Percentiles rank a stretch among this genome's conserved stretches.
These are phyloP conservation scores for Dendrocopos noguchii DNA, from an alignment of 2,113 vertebrate species.

Conservation along the genomic window DNA sequence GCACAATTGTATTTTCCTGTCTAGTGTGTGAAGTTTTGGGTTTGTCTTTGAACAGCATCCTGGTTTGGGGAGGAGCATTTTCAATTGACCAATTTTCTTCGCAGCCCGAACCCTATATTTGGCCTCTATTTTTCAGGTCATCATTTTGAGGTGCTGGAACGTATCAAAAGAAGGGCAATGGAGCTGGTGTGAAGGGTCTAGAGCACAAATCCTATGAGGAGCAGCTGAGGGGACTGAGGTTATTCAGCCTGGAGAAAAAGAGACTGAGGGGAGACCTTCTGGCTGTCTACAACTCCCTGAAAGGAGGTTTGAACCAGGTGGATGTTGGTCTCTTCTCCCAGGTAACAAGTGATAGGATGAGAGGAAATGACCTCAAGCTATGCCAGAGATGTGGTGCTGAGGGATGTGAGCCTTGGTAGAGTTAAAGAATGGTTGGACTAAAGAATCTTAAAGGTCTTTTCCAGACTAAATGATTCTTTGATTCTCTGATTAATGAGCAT, in stretches of 20 bases:
- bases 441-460: too few species aligned
- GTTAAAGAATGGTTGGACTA: too few species aligned
- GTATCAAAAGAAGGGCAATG: neutral
- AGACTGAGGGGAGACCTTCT: neutral
- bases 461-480: too few species aligned
- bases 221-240: neutral
- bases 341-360: too few species aligned
- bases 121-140: neutral
- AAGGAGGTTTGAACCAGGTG: too few species aligned
- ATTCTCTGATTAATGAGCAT: too few species aligned
- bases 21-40: rapidly evolving
- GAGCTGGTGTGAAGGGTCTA: neutral
- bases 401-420: too few species aligned
- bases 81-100: neutral
- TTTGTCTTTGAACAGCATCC: neutral
- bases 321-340: too few species aligned
- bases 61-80: neutral
- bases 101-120: neutral
- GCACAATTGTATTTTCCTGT: neutral
- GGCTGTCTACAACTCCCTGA: neutral
- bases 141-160: neutral
- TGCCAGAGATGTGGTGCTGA: too few species aligned
- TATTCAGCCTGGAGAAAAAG: too few species aligned
- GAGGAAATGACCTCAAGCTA: too few species aligned
- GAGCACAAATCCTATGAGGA: neutral